Evolutionary conservation across 2,888 invertebrate genomes (phyloP), one percentile per base, ranked within the genome.

Genomic region (Noctua fimbriata): DNA sequence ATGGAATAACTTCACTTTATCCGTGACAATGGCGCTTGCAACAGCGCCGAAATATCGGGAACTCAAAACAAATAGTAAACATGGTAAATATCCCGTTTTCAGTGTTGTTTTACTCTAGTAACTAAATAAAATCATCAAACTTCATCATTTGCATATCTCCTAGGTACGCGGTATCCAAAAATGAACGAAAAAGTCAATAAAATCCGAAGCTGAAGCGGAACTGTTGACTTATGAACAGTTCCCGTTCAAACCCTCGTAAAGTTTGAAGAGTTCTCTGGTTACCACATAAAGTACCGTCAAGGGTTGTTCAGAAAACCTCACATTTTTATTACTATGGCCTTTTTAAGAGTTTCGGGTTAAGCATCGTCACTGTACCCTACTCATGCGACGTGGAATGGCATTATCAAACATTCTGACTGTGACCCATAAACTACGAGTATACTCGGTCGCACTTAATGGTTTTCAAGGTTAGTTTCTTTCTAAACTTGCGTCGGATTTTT

Each of bases 331-430:
- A 28, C 28, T 28, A 60, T 60, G 60, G 28, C 16, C 60, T 60
- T 60, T 60, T 60, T 28, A 60, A 60, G 28, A 7, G 28, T 60
- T 60, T 16, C 16, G 28, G 28, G 60, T 16, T n/a, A 16, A 2
- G 0, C 18, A 60, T 60, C 60, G 60, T 60, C 28, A 28, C 28
- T 60, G 28, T 60, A 28, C 60, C 16, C 28, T 60, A 28, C 28
- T 60, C 60, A 60, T 7, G 3, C 28, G 28, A 16, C 2, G 7
- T 16, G 1, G 60, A 6, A 28, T 60, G 14, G 60, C 60, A 58
- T 58, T 58, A n/a, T n/a, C n/a, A 58, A 58, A 58, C 55, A 58
- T 58, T 58, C n/a, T 58, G 14, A 58, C 58, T 58, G n/a, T 58
- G 58, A 14, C 5, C n/a, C 58, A n/a, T 58, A 58, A 58, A 58